These are phyloP conservation scores for Schizopygopsis pylzovi DNA, from an alignment of 2,797 vertebrate species.

Conservation along the genomic window DNA sequence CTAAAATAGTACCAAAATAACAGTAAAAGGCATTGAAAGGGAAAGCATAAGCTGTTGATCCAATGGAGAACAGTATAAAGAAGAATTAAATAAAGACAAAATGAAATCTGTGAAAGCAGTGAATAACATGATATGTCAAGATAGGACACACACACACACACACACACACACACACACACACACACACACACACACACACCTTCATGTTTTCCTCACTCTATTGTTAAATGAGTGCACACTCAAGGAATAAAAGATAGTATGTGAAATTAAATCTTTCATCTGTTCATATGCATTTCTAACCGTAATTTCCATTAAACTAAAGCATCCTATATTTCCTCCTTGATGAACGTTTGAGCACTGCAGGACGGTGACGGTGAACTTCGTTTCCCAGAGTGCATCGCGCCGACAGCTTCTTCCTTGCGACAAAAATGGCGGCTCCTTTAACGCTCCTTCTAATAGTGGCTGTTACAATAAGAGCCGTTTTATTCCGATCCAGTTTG, in stretches of 20 bases:
- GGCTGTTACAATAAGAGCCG: slow-evolving; percentile 88
- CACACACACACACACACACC: too few relatives aligned
- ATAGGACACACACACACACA: neutral
- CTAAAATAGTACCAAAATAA: neutral
- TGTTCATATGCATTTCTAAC: neutral
- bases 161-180: too few relatives aligned
- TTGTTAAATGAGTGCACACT: neutral
- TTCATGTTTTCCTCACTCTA: neutral
- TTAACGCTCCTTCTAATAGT: slow-evolving; percentile 86
- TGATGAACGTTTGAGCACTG: neutral
- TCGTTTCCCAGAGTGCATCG: slow-evolving; percentile 70
- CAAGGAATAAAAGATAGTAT: neutral
- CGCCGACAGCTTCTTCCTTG: slow-evolving; percentile 60
- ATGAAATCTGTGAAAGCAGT: neutral
- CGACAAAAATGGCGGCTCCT: slow-evolving; percentile 91
- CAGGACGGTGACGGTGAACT: slow-evolving; percentile 41
- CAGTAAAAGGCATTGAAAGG: neutral
- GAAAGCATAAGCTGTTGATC: neutral
- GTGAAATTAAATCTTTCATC: neutral
- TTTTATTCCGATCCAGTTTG: slow-evolving; percentile 86
- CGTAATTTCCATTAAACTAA: neutral
- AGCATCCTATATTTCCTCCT: neutral
- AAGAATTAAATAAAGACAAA: neutral
- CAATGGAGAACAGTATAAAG: neutral
- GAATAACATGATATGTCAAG: neutral